Conservation (phyloP, 2,888 invertebrate species). For the Spodoptera exigua region DNA sequence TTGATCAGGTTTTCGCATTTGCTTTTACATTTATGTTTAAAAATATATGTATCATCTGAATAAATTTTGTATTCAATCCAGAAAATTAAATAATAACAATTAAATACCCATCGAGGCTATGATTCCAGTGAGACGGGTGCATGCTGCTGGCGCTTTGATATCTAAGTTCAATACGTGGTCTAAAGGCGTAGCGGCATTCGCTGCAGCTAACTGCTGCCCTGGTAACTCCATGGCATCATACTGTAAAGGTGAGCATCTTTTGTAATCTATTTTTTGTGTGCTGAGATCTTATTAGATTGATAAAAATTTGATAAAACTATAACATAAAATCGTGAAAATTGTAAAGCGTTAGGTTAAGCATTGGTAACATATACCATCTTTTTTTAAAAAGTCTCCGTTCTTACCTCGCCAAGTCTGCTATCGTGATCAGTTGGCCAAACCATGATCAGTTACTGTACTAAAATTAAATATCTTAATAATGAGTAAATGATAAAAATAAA, state of each 20-base stretch:
- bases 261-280: no score
- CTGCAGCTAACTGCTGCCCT: constrained; percentile 84
- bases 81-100: no score
- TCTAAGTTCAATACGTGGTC: constrained; percentile 85
- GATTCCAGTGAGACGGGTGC: constrained; percentile 87
- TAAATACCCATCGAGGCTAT: constrained; percentile 87
- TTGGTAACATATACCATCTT: no score
- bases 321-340: no score
- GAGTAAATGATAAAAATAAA: constrained; percentile 16
- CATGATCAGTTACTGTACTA: constrained; percentile 61
- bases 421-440: constrained; percentile 81
- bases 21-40: not conserved
- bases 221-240: constrained; percentile 83
- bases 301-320: no score
- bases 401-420: constrained; percentile 76
- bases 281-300: no score
- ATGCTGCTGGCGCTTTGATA: constrained; percentile 81
- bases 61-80: no score
- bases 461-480: constrained; percentile 24
- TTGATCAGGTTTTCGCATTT: not conserved
- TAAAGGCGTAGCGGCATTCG: constrained; percentile 82
- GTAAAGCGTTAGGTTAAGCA: no score
- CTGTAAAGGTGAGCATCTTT: constrained; percentile 62
- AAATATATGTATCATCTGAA: not conserved
- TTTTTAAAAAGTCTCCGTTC: constrained; percentile 16